Evolutionary conservation across 1,140 invertebrate genomes (phyloP).

Genomic region (Eupristina koningsbergeri): DNA sequence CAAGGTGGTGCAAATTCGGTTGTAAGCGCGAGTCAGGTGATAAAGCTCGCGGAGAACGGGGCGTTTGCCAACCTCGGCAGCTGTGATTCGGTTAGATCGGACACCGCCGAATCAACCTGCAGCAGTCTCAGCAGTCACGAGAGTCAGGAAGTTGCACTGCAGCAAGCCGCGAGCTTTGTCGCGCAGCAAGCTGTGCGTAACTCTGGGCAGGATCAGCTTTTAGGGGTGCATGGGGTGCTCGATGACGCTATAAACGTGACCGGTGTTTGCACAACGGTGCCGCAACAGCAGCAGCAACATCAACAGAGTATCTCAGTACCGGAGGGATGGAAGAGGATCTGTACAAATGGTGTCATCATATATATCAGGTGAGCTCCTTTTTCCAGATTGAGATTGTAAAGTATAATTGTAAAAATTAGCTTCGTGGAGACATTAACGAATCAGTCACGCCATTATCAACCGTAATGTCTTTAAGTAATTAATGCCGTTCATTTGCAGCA

Average conservation of each 20-base stretch:
- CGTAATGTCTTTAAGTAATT: background rate
- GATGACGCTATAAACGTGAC: constrained; percentile 33
- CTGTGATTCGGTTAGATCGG: constrained; percentile 69
- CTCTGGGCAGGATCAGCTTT: constrained; percentile 52
- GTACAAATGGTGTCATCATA: constrained; percentile 74
- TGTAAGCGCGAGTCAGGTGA: constrained; percentile 23
- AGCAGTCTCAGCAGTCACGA: constrained; percentile 71
- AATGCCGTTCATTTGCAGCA: background rate
- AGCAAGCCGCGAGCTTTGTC: constrained; percentile 55
- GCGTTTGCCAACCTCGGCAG: constrained; percentile 49
- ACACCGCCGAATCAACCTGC: constrained; percentile 70
- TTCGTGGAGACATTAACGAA: too few species aligned
- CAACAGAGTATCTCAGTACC: constrained; percentile 67
- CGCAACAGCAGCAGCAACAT: constrained; percentile 53
- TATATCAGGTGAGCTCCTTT: constrained; percentile 73
- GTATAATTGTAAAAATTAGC: too few species aligned
- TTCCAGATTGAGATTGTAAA: background rate
- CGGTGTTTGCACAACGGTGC: constrained; percentile 39
- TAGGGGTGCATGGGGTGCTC: constrained; percentile 34
- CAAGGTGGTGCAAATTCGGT: background rate
- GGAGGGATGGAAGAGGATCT: constrained; percentile 75
- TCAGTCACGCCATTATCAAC: too few species aligned
- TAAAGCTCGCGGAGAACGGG: constrained; percentile 35
- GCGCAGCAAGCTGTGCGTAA: constrained; percentile 67
- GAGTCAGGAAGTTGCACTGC: constrained; percentile 62